These are phyloP conservation scores for Forbesichthys agassizii DNA, from an alignment of 2,113 vertebrate genomes.

Conservation along the genomic window DNA sequence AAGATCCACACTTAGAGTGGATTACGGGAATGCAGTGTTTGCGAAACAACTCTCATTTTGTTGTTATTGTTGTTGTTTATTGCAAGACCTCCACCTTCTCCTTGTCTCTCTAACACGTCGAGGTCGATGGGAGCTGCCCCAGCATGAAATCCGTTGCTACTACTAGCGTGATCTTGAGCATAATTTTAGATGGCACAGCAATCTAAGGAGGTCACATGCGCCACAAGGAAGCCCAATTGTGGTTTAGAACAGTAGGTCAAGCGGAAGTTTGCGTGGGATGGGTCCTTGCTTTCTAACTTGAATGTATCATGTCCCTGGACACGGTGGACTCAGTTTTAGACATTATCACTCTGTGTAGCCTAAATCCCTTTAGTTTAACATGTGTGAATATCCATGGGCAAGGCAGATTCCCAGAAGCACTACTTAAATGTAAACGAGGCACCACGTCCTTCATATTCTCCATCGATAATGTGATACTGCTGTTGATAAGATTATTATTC, in stretches of 20 bases:
- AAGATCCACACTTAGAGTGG: too few relatives aligned
- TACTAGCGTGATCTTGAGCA: not conserved
- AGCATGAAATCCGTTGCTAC: not conserved
- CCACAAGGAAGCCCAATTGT: not conserved
- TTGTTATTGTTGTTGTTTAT: not conserved
- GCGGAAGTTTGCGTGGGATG: slow-evolving; percentile 2
- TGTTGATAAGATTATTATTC: too few relatives aligned
- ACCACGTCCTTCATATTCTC: too few relatives aligned
- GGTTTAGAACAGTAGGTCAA: slow-evolving; percentile 10
- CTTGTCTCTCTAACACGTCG: not conserved
- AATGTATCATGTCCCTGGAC: not conserved
- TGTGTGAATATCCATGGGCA: too few relatives aligned
- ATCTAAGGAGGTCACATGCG: slow-evolving; percentile 10
- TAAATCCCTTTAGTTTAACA: too few relatives aligned
- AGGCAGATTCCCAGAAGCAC: too few relatives aligned
- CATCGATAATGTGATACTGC: too few relatives aligned
- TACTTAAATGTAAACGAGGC: too few relatives aligned
- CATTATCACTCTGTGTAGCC: too few relatives aligned
- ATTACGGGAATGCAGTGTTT: too few relatives aligned
- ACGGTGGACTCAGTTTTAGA: not conserved
- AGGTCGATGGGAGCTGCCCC: not conserved
- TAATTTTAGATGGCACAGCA: not conserved
- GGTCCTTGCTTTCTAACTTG: not conserved
- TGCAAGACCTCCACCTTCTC: not conserved
- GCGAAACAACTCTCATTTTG: not conserved